Conservation (phyloP, 2,888 invertebrate genomes). For the Caenorhabditis panamensis region DNA sequence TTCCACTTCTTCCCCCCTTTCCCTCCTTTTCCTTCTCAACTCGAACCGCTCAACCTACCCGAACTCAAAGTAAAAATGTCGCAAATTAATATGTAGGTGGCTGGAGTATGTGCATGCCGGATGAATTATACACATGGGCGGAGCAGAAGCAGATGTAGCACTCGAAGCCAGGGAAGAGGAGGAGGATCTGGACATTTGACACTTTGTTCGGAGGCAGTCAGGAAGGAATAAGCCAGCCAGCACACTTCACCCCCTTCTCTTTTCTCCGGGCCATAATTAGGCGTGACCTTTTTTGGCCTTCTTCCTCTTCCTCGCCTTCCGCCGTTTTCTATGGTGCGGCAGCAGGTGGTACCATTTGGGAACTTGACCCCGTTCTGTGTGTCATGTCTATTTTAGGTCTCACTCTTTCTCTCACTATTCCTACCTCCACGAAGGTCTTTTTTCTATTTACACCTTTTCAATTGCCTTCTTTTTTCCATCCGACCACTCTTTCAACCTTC, state of each 20-base stretch:
- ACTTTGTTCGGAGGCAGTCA: constrained; percentile 24
- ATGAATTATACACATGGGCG: constrained; percentile 55
- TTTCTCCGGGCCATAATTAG: constrained; percentile 33
- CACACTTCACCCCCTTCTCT: background rate
- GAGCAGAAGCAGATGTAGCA: constrained; percentile 33
- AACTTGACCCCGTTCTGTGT: constrained; percentile 40
- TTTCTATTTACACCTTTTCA: constrained; percentile 20
- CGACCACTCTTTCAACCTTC: background rate
- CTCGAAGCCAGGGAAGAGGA: background rate
- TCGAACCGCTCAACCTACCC: no score
- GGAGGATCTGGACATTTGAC: constrained; percentile 8
- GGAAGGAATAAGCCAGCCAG: background rate
- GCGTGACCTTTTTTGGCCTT: constrained; percentile 45
- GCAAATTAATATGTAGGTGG: constrained; percentile 52
- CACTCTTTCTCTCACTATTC: background rate
- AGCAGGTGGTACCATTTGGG: constrained; percentile 53
- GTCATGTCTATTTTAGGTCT: constrained; percentile 8
- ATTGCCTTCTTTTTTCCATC: background rate
- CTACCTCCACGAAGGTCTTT: background rate
- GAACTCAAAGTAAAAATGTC: constrained; percentile 25
- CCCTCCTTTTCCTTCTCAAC: background rate
- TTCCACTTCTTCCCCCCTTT: constrained; percentile 29
- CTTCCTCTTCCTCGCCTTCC: background rate
- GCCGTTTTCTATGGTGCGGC: constrained; percentile 4
- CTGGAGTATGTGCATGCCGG: constrained; percentile 26